Base-by-base conservation (phyloP, 2,113 vertebrate genomes). In the Tachysurus vachellii region DNA sequence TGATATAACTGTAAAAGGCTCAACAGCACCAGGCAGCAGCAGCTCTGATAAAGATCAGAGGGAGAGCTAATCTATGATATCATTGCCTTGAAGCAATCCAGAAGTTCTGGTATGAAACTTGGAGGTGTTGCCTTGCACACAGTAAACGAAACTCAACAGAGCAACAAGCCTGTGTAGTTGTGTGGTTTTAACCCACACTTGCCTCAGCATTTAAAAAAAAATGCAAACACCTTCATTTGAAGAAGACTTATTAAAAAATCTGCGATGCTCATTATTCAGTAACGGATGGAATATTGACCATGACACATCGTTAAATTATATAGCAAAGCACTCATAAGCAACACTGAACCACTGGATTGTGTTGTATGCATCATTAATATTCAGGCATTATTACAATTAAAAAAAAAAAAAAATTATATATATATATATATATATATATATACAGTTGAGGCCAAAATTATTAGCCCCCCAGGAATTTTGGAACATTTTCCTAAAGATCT, bases 11-110 rank as follows among this genome's bases (percentile, higher is more conserved):
- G 86, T 90, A 88, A 89, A 92, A 94, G 91, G 93, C 85, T 91
- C 89, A 93, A 75, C 83, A 31, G 42, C 71, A 85, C 71, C 50
- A 82, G 90, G 90, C 89, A 91, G 90, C 89, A 91, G 89, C 89
- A 42, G 50, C 89, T 91, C 90, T 93, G 94, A 96, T 93, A 91
- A 93, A 88, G 88, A 93, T 91, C 92, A 87, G 59, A 91, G 88
- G 86, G 71, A 84, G 47, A 36, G 81, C 50, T 77, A 66, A 83
- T 86, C 85, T 82, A 92, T 94, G 94, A 94, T 92, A 91, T 93
- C 94, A 95, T 88, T 79, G 16, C 53, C 56, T 14, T 90, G 90
- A 90, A 91, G 81, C 53, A 85, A 88, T 93, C 89, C 91, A 93
- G 89, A 90, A 28, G 71, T 76, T 89, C 80, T 75, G 6, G 36